These are phyloP conservation scores for Anseranas semipalmata DNA, from an alignment of 2,113 vertebrate species.

Conservation along the genomic window DNA sequence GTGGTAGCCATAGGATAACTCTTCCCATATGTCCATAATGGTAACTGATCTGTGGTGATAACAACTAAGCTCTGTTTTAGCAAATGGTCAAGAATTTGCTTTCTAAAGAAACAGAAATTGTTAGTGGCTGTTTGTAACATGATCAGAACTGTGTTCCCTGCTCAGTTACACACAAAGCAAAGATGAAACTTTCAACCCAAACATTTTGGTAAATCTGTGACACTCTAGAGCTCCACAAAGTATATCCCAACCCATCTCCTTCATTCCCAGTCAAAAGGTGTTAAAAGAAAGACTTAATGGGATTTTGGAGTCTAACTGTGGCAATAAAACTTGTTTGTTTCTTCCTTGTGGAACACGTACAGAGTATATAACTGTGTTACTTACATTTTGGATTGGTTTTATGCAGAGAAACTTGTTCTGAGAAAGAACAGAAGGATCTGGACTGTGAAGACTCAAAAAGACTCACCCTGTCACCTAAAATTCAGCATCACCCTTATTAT, in stretches of 20 bases:
- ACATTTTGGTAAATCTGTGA: background rate
- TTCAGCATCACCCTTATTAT: background rate
- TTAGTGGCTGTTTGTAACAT: background rate
- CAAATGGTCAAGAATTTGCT: background rate
- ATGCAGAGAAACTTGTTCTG: background rate
- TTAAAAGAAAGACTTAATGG: background rate
- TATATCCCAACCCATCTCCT: background rate
- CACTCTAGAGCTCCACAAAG: background rate
- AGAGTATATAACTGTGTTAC: background rate
- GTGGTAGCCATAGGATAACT: background rate
- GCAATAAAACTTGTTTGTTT: background rate
- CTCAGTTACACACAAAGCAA: background rate
- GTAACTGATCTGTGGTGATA: background rate
- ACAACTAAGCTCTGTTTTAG: background rate
- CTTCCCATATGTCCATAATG: background rate
- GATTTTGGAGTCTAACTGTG: background rate
- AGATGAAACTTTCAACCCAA: background rate
- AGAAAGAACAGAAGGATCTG: background rate
- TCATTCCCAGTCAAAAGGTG: background rate
- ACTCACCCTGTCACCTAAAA: background rate
- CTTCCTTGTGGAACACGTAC: background rate
- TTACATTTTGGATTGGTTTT: background rate
- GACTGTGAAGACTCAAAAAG: background rate
- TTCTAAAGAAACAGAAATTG: background rate
- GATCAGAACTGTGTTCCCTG: background rate